Evolutionary conservation across 2,888 invertebrate genomes (phyloP).

Genomic region (Laothoe populi): DNA sequence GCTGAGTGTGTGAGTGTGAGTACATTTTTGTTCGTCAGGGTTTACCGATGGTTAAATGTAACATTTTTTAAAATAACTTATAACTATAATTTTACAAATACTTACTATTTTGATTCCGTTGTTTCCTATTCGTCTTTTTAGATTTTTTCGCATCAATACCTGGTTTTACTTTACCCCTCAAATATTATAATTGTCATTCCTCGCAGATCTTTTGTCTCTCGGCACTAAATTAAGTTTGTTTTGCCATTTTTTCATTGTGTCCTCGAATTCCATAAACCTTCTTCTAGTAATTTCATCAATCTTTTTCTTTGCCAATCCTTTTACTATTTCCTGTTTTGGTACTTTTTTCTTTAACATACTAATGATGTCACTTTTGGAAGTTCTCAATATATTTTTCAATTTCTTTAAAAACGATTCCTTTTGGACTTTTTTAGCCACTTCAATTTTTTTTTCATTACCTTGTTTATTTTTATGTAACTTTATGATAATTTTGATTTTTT

Average conservation of each 20-base stretch:
- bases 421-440: constrained; percentile 35
- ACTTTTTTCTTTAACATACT: constrained; percentile 50
- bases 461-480: constrained; percentile 28
- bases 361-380: constrained; percentile 56
- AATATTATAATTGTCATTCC: constrained; percentile 47
- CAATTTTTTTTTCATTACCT: constrained; percentile 15
- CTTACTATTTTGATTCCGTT: constrained; percentile 32
- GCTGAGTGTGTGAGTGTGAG: too few species aligned
- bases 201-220: constrained; percentile 51
- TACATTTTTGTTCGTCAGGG: too few species aligned
- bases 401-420: constrained; percentile 58
- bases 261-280: constrained; percentile 52
- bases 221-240: constrained; percentile 48
- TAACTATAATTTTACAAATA: neutral
- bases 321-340: constrained; percentile 55
- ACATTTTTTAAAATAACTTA: neutral
- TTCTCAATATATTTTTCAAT: constrained; percentile 55
- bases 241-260: constrained; percentile 64
- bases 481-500: constrained; percentile 45
- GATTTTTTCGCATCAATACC: constrained; percentile 43
- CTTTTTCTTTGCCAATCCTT: constrained; percentile 53
- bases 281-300: constrained; percentile 49
- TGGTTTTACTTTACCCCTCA: constrained; percentile 59
- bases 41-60: too few species aligned
- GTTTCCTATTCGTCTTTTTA: constrained; percentile 34